Base-by-base conservation (phyloP, 2,113 vertebrate genomes). In the Callorhinus ursinus region DNA sequence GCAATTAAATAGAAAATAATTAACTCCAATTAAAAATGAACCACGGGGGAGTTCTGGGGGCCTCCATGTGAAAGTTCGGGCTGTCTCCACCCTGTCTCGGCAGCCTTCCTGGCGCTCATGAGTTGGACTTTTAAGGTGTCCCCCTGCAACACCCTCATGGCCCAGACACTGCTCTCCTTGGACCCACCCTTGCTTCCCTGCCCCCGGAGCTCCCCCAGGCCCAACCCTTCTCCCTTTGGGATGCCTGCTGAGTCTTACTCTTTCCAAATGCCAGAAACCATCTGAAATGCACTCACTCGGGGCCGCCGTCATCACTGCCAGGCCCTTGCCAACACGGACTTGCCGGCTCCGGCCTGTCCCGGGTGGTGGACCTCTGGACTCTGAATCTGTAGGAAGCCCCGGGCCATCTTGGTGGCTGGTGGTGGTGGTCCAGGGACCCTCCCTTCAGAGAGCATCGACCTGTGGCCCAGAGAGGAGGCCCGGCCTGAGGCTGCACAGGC, bases 1-100 rank as follows among this genome's bases (percentile, higher is more conserved):
- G 71, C 83, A 96, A 96, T 81, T 95, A 96, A 96, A 67, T 88
- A 83, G 61, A 77, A 95, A 95, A 95, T 79, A 95, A 93, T 98
- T 97, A 93, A 94, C 93, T 88, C 84, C 81, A 92, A 90, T 96
- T 95, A 90, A 94, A 93, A 71, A 61, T 1, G 33, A 81, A 18
- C 92, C 13, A 1, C 59, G 82, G 71, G 76, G 80, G 18, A 69
- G 21, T 53, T 42, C 59, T 28, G 74, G 79, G 71, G 24, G 65
- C 31, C 65, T 95, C 61, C 7, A 1, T 61, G 31, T 21, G 39
- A 89, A 69, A 15, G 91, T 39, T 5, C 33, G 2, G 14, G 31
- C 59, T 0, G 4, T 51, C 55, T 7, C 11, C 28, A 14, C 22
- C 65, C 67, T 16, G 14, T 28, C 80, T 67, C 77, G 74, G 80